phyloP scores from a whole-genome alignment of 2,888 invertebrate genomes.

The Noctua fimbriata region DNA sequence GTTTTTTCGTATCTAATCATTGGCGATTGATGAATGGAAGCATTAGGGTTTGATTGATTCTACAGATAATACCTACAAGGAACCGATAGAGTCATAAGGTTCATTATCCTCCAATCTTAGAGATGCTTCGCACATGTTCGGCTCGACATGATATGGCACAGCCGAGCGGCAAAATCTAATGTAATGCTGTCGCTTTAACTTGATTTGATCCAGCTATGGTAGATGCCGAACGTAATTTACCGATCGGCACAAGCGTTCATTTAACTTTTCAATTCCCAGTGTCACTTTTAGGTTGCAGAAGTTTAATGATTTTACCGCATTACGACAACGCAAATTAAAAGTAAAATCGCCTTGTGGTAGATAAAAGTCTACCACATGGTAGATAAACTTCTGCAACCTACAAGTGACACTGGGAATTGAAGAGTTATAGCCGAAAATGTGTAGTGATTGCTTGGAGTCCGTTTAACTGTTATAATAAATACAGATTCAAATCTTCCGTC shows the following conservation, averaged over 20 bases:
- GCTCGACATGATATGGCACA: not conserved
- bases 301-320: no score
- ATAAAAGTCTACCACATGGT: no score
- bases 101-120: not conserved
- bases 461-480: not conserved
- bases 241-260: not conserved
- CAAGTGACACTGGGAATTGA: no score
- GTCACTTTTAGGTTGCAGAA: no score
- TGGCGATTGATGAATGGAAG: not conserved
- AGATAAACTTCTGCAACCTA: no score
- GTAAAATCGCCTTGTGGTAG: no score
- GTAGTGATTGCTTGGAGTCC: not conserved
- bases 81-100: not conserved
- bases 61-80: constrained; percentile 2
- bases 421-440: not conserved
- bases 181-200: not conserved
- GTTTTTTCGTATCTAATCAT: constrained; percentile 28
- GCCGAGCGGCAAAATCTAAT: not conserved
- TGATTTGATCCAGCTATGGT: not conserved
- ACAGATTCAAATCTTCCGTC: not conserved
- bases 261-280: no score
- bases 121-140: not conserved
- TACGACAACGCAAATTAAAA: no score
- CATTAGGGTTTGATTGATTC: constrained; percentile 5
- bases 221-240: not conserved